These are phyloP conservation scores for Sylvilagus floridanus DNA, from an alignment of 2,797 vertebrate species.

Conservation along the genomic window DNA sequence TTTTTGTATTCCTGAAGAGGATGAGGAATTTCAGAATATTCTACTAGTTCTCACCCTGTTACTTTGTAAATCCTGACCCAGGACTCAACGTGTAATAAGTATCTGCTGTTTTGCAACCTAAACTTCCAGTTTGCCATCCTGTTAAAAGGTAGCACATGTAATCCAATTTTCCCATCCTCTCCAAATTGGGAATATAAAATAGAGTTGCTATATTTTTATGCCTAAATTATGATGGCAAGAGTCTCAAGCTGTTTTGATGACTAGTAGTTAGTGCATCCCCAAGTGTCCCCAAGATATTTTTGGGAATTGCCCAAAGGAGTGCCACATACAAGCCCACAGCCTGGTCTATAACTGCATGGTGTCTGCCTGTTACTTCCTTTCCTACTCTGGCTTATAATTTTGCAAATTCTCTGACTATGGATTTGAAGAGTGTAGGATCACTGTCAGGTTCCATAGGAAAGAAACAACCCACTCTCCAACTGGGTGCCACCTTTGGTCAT, in stretches of 20 bases:
- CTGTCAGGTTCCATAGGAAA: conserved; percentile 7
- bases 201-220: conserved; percentile 48
- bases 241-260: conserved; percentile 40
- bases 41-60: not conserved
- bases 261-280: conserved; percentile 66
- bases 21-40: not conserved
- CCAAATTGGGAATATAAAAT: conserved; percentile 59
- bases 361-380: conserved; percentile 61
- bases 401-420: conserved; percentile 60
- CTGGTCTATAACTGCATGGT: conserved; percentile 46
- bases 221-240: conserved; percentile 57
- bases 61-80: not conserved
- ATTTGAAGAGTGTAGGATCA: conserved; percentile 63
- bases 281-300: conserved; percentile 67
- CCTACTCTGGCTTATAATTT: conserved; percentile 78
- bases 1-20: not conserved
- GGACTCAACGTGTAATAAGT: conserved; percentile 12
- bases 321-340: conserved; percentile 69
- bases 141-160: not conserved
- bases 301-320: conserved; percentile 56
- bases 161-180: not conserved
- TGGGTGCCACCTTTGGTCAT: not conserved
- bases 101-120: conserved; percentile 37
- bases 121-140: conserved; percentile 6
- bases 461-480: not conserved